Evolutionary conservation across 2,113 vertebrate genomes (phyloP).

Genomic region (Myrmophylax atrothorax): DNA sequence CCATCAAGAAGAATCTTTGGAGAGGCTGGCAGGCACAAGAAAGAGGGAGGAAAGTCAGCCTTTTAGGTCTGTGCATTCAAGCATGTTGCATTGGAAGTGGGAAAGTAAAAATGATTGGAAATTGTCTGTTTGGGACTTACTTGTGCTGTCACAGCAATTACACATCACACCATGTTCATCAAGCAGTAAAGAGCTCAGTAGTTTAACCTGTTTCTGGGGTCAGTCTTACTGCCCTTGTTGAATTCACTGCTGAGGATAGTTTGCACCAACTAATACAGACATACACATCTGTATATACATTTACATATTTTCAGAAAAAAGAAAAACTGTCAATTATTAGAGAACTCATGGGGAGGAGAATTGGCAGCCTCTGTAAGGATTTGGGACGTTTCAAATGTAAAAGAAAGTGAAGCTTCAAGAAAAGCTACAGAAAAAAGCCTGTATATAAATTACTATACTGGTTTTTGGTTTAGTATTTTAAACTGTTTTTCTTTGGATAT

Average conservation of each 20-base stretch:
- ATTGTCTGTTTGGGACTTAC: background rate
- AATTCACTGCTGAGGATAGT: background rate
- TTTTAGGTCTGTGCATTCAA: conserved; percentile 30
- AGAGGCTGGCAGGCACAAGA: conserved; percentile 10
- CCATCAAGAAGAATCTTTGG: conserved; percentile 62
- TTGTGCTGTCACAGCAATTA: background rate
- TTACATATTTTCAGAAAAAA: background rate
- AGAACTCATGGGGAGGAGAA: background rate
- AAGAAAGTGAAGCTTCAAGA: background rate
- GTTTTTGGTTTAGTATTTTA: background rate
- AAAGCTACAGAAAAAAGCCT: background rate
- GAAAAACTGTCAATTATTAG: background rate
- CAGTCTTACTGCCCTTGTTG: background rate
- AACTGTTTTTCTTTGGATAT: background rate
- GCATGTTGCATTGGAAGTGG: background rate
- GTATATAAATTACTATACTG: background rate
- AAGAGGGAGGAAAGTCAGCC: background rate
- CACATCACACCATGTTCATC: accelerated
- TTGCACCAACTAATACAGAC: background rate
- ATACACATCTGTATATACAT: accelerated
- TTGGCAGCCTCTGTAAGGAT: background rate
- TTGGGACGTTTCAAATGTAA: background rate
- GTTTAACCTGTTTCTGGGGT: background rate
- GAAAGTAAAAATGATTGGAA: background rate
- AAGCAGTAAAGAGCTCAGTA: background rate